Evolutionary conservation across 2,888 invertebrate species (phyloP), one percentile per base, ranked within the genome.

Genomic region (Kuschelorhynchus macadamiae): DNA sequence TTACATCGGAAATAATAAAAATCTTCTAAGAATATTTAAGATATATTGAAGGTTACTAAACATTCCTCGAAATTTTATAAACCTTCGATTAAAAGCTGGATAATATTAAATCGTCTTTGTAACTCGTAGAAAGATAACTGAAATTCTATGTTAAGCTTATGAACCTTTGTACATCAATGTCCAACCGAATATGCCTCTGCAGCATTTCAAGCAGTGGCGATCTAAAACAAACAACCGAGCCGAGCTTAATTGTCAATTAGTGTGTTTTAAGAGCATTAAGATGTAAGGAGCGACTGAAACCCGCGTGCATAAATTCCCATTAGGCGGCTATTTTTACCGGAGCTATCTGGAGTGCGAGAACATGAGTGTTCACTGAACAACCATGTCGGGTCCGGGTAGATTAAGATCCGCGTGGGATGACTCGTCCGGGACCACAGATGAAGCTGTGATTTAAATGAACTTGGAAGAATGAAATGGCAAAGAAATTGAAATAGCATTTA

Each of bases 321-420:
- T 80, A 79, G 77, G 68, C 71, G 76, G 74, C 74, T 76, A 78
- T 80, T 80, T 80, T 79, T 80, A 79, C 76, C 77, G 76, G 79
- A 39, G 77, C 78, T 80, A 80, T 81, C 80, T 78, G 66, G 62
- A 67, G 77, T 76, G 77, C 74, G 76, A 74, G 76, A 78, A 80
- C 81, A 81, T 78, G 80, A 77, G 77, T 80, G 81, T 78, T 81
- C 81, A 80, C 71, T 81, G 81, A 80, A 77, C 79, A 80, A 77
- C 77, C 81, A 79, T 80, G 81, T 80, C 73, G 75, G 71, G 57
- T 49, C 39, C 76, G 77, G 32, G 32, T 77, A 79, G 80, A 81
- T 80, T 80, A 77, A 75, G 75, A 75, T 74, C 75, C 75, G 79
- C 78, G 80, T 80, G 78, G 80, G 81, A 72, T 73, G 77, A 76